These are phyloP conservation scores for Poecilus cupreus DNA, from an alignment of 2,888 invertebrate species.

Conservation along the genomic window DNA sequence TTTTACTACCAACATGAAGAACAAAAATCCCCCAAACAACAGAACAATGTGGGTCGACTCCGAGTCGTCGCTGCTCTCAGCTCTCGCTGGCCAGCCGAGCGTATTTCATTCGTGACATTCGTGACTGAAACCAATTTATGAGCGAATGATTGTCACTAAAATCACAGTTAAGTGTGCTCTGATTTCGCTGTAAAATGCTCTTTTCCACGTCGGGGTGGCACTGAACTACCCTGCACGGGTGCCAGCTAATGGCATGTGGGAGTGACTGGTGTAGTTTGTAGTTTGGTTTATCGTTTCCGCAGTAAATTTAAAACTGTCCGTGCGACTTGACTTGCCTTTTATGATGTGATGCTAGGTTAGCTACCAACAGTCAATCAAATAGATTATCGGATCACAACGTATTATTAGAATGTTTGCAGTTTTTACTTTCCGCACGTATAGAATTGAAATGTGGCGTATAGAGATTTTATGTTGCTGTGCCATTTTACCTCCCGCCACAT, in stretches of 20 bases:
- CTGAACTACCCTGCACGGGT: no score
- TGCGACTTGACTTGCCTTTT: no score
- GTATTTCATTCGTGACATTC: neutral
- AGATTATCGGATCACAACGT: no score
- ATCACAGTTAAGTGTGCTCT: neutral
- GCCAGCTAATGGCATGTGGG: neutral
- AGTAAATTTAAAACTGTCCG: neutral
- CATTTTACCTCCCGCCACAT: no score
- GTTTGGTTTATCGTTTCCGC: neutral
- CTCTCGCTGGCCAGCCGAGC: neutral
- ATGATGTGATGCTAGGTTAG: neutral
- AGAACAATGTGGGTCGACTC: neutral
- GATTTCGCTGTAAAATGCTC: neutral
- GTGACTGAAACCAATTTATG: neutral
- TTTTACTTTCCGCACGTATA: no score
- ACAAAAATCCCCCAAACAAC: neutral
- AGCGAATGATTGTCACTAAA: neutral
- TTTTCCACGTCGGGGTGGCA: neutral
- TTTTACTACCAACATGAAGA: neutral
- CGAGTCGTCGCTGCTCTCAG: neutral
- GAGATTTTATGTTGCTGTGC: no score
- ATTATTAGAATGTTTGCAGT: no score
- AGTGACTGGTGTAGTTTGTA: neutral
- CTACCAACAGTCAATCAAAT: neutral
- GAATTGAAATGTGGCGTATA: no score